Conservation (phyloP, 2,797 vertebrate genomes). For the Telmatherina bonti region DNA sequence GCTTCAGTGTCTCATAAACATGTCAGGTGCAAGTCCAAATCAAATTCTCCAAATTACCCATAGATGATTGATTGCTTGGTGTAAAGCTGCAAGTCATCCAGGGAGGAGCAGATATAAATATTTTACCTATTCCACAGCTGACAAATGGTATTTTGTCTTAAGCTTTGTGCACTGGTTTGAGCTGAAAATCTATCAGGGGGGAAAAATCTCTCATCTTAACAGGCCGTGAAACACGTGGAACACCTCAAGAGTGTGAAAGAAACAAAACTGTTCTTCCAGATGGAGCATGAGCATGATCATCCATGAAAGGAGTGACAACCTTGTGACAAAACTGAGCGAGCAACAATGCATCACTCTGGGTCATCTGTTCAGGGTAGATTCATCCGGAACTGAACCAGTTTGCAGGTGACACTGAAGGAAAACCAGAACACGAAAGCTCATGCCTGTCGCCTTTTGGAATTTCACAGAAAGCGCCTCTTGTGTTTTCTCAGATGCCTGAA, state of each 20-base stretch:
- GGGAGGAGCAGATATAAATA: constrained; percentile 59
- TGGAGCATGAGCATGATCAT: constrained; percentile 11
- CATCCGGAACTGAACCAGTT: not conserved
- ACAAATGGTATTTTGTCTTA: constrained; percentile 55
- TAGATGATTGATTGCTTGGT: constrained; percentile 45
- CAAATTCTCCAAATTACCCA: constrained; percentile 55
- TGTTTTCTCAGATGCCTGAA: constrained; percentile 76
- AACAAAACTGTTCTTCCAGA: not conserved
- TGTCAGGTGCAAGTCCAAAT: constrained; percentile 37
- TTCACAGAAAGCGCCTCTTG: constrained; percentile 43
- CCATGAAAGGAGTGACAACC: not conserved
- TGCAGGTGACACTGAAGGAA: constrained; percentile 37
- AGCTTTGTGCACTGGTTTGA: constrained; percentile 24
- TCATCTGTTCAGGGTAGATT: constrained; percentile 12
- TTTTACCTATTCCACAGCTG: constrained; percentile 53
- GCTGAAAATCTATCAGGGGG: constrained; percentile 30
- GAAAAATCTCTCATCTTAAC: constrained; percentile 38
- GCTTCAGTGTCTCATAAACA: constrained; percentile 22
- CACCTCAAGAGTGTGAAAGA: constrained; percentile 15
- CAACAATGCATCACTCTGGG: not conserved
- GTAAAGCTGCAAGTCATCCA: constrained; percentile 51
- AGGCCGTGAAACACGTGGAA: constrained; percentile 20
- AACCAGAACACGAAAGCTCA: constrained; percentile 22
- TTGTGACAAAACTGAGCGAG: constrained; percentile 5
- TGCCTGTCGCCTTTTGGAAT: constrained; percentile 49